Base-by-base conservation (phyloP, 2,797 vertebrate genomes). In the Eurystomus glaucurus region DNA sequence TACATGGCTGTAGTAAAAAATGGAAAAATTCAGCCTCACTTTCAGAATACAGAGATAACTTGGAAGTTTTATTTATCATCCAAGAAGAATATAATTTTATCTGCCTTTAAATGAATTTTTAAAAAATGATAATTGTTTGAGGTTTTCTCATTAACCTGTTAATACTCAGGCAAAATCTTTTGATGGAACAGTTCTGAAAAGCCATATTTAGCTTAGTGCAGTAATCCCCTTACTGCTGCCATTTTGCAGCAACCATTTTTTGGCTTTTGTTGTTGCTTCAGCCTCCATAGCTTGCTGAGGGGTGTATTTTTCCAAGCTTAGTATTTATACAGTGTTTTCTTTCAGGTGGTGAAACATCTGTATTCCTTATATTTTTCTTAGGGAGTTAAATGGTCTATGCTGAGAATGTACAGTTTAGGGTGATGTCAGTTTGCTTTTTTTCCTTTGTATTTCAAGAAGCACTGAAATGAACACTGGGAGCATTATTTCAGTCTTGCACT, bases 281-380 rank as follows among this genome's bases (percentile, higher is more conserved):
- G 31, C 58, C 54, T 93, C 81, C 43, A 28, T 58, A 88, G 88
- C 78, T 95, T 91, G 83, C 57, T 78, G 78, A 96, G 64, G 80
- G 94, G 81, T 88, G 45, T 94, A 51, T 98, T 57, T 97, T 98
- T 96, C 92, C 76, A 95, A 83, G 58, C 80, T 95, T 76, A 71
- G 25, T 98, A 93, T 98, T 98, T 98, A 96, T 77, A 95, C 57
- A 96, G 94, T 90, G 43, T 97, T 98, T 97, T 97, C 94, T 98
- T 98, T 98, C 97, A 83, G 85, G 88, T 97, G 94, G 92, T 96
- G 88, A 97, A 98, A 98, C 96, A 97, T 98, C 96, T 98, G 96
- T 98, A 92, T 97, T 98, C 94, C 52, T 87, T 76, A 3, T 81
- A 2, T 28, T 37, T 66, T 60, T 98, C 97, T 97, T 92, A 96